phyloP scores from a whole-genome alignment of 2,113 vertebrate genomes.

The Jaculus jaculus region DNA sequence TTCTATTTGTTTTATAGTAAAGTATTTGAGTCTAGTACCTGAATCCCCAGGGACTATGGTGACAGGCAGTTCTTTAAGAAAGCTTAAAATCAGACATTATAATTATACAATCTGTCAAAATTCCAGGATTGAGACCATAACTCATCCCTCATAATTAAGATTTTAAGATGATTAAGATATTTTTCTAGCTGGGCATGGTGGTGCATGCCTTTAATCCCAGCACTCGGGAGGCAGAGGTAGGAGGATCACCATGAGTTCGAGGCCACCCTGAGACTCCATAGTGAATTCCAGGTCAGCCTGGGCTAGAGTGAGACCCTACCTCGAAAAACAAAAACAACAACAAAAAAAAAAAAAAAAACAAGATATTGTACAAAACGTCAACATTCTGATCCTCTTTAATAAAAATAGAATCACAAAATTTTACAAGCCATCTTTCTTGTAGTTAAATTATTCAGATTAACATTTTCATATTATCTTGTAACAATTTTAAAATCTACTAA shows the following conservation, averaged over 20 bases:
- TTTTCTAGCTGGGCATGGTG: no score
- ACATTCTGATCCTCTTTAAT: background rate
- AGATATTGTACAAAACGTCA: background rate
- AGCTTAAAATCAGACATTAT: background rate
- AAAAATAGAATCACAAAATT: background rate
- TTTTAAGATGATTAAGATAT: conserved; percentile 8
- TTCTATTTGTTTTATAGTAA: conserved; percentile 23
- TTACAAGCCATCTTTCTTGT: background rate
- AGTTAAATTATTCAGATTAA: background rate
- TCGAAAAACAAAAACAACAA: no score
- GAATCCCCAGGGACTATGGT: background rate
- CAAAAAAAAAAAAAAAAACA: no score
- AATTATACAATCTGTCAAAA: conserved; percentile 12
- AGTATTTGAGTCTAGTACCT: background rate
- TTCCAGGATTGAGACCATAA: background rate
- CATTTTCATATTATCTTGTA: conserved; percentile 20
- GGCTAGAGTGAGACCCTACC: no score
- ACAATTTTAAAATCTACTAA: background rate
- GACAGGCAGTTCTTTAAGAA: conserved; percentile 29
- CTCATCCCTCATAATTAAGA: conserved; percentile 1
- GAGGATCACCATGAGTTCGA: no score
- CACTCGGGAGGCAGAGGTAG: no score
- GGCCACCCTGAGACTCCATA: no score
- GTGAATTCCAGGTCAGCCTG: no score
- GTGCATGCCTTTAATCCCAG: no score